phyloP scores from a whole-genome alignment of 2,797 vertebrate species.

The Halcyon badia region DNA sequence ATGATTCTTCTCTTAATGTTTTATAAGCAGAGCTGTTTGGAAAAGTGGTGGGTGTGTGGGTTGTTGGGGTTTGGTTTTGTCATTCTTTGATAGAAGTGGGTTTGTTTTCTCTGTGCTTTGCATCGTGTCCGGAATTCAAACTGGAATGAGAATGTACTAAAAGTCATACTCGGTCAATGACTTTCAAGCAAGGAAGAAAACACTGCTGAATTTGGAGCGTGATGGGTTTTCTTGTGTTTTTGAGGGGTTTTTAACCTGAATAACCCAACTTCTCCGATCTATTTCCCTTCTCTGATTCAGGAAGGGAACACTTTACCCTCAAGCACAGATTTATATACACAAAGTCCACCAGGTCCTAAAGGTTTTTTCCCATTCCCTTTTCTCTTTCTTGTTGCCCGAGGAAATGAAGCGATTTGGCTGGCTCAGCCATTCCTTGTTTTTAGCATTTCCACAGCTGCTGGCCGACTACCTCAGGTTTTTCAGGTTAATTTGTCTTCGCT shows the following conservation, averaged over 20 bases:
- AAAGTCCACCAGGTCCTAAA: background rate
- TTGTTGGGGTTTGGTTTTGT: background rate
- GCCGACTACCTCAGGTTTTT: conserved; percentile 52
- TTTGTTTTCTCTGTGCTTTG: conserved; percentile 18
- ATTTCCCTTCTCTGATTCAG: background rate
- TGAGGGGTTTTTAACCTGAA: background rate
- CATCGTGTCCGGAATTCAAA: background rate
- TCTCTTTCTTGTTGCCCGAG: conserved; percentile 22
- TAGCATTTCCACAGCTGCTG: conserved; percentile 64
- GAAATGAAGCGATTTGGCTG: conserved; percentile 61
- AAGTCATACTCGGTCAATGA: background rate
- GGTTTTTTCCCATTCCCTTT: conserved; percentile 21
- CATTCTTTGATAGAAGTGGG: background rate
- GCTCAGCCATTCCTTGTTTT: conserved; percentile 50
- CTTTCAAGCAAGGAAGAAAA: background rate
- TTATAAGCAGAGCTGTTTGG: background rate
- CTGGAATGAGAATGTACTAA: background rate
- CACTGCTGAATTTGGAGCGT: background rate
- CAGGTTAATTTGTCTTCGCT: conserved; percentile 69
- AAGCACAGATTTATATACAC: background rate
- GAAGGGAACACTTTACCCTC: background rate
- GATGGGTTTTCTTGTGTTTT: background rate
- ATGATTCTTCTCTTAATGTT: background rate
- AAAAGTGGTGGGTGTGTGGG: background rate
- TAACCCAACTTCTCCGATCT: background rate